A percentile compares a stretch with the other conserved stretches of the same genome.
These are phyloP conservation scores for Coleophora flavipennella DNA, from an alignment of 2,888 invertebrate species.

Conservation along the genomic window DNA sequence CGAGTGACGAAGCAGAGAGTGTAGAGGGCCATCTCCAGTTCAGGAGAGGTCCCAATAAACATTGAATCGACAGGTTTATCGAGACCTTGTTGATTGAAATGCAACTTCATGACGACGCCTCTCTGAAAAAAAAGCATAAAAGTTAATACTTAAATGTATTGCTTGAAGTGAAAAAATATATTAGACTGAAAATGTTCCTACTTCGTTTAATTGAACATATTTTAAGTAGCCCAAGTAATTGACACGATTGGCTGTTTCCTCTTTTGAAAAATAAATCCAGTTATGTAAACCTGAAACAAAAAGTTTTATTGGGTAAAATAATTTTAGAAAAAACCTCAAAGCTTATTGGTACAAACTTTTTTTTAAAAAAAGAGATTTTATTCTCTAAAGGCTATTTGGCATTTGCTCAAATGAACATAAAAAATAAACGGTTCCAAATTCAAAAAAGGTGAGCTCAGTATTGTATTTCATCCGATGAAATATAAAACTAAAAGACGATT, in stretches of 20 bases:
- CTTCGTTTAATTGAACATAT: slow-evolving; percentile 79
- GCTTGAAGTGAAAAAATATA: not conserved
- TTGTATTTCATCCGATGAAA: too few relatives aligned
- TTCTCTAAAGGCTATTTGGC: too few relatives aligned
- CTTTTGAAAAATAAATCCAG: slow-evolving; percentile 88
- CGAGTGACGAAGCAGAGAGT: slow-evolving; percentile 88
- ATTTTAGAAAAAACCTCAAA: too few relatives aligned
- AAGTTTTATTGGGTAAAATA: too few relatives aligned
- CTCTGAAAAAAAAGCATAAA: slow-evolving; percentile 69
- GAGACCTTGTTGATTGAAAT: slow-evolving; percentile 78
- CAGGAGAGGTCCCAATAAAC: slow-evolving; percentile 91
- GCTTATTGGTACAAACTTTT: too few relatives aligned
- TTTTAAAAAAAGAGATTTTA: too few relatives aligned
- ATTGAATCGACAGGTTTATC: slow-evolving; percentile 85
- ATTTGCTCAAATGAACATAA: too few relatives aligned
- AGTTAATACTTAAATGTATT: not conserved
- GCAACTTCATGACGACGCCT: slow-evolving; percentile 81
- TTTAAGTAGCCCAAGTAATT: slow-evolving; percentile 88
- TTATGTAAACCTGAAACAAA: slow-evolving; percentile 83
- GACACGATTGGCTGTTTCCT: slow-evolving; percentile 79
- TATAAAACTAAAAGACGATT: too few relatives aligned
- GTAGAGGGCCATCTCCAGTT: slow-evolving; percentile 91
- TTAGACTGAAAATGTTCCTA: slow-evolving; percentile 48
- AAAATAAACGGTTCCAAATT: too few relatives aligned
- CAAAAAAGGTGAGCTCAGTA: too few relatives aligned